Conservation (phyloP, 2,113 vertebrate species). For the Phaetusa simplex region DNA sequence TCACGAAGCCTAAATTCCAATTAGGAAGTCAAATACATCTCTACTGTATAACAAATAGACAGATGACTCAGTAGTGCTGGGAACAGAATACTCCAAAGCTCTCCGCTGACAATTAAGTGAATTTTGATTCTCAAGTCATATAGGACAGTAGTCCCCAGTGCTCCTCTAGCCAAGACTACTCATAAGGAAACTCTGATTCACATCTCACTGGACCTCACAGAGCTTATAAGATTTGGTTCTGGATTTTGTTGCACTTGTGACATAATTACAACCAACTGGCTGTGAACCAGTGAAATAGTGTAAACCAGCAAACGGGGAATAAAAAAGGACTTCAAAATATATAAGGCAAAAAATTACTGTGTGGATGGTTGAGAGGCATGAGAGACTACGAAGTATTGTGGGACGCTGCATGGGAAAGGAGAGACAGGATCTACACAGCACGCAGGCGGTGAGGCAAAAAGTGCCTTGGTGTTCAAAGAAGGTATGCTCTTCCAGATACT, state of each 20-base stretch:
- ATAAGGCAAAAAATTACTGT: not conserved
- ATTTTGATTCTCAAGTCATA: not conserved
- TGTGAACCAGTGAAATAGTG: not conserved
- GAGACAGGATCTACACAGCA: not conserved
- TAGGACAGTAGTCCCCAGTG: not conserved
- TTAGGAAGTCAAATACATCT: not conserved
- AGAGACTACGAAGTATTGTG: not conserved
- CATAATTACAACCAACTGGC: not conserved
- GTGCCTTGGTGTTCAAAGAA: not conserved
- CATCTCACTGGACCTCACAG: not conserved
- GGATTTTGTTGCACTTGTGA: not conserved
- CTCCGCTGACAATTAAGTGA: not conserved
- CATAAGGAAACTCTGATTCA: not conserved
- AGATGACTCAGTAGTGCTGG: not conserved
- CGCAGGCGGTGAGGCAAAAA: not conserved
- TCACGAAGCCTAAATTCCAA: constrained; percentile 7
- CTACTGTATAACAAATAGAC: not conserved
- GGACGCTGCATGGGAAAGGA: not conserved
- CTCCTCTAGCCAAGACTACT: not conserved
- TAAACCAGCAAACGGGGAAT: not conserved
- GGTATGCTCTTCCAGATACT: not conserved
- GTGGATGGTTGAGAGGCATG: not conserved
- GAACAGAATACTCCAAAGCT: not conserved
- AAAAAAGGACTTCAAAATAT: not conserved
- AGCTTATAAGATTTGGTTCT: not conserved